Evolutionary conservation across 2,888 invertebrate genomes (phyloP), one percentile per base, ranked within the genome.

Genomic region (Hyles lineata): DNA sequence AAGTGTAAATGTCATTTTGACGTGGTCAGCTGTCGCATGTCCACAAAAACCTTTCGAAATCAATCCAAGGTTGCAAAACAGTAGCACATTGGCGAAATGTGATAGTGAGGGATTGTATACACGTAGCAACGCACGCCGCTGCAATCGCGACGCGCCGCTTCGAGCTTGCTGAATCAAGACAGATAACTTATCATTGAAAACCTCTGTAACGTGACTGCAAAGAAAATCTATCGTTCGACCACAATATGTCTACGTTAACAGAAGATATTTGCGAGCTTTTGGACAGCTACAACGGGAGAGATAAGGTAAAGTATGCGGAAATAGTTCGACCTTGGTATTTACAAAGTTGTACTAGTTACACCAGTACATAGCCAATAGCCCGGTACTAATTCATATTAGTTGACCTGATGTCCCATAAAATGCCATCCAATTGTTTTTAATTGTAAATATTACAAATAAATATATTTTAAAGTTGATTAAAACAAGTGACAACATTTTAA

Each of bases 231-330:
- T 76, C 55, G 58, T 71, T 43, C 73, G 21, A 8, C 67, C 17
- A 43, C 67, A 84, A 78, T 77, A 94, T 94, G 94, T 89, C 91
- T 81, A 87, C 92, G 29, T 72, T 91, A 74, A 79, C 89, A 71
- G 94, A 95, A 85, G 96, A 96, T 93, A 95, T 96, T 86, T 97
- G 96, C 88, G 96, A 96, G 83, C 95, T 97, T 84, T 94, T 98
- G 79, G 97, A 97, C 77, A 97, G 96, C 70, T 97, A 98, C 87
- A 96, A 96, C 86, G 98, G 98, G n/a, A 95, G 98, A 87, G 98
- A 98, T 93, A 98, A 98, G 96, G 97, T 96, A 93, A 89, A 83
- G 79, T 85, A 90, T 89, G 89, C 91, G 90, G 90, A 92, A 91
- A 82, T 72, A 61, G 74, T 77, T 70, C 70, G 80, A 77, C 89